These are phyloP conservation scores for Thymelicus acteon DNA, from an alignment of 2,888 invertebrate species.

Conservation along the genomic window DNA sequence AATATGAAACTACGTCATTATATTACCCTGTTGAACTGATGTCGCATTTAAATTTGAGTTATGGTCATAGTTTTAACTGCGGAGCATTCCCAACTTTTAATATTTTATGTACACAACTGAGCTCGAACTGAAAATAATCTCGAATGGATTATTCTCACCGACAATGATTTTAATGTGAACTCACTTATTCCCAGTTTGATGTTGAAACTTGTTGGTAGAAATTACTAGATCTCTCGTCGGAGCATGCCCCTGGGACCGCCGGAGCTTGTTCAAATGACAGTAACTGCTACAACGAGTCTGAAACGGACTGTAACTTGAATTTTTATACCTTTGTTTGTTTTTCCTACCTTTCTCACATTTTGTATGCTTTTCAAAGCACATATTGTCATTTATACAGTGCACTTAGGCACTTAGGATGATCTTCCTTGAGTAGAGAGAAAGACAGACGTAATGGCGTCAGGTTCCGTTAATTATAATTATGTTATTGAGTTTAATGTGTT, in stretches of 20 bases:
- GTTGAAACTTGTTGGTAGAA: constrained; percentile 3
- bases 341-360: neutral
- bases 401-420: neutral
- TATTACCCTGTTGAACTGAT: no score
- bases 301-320: neutral
- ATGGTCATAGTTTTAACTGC: neutral
- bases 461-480: no score
- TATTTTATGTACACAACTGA: neutral
- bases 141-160: constrained; percentile 7
- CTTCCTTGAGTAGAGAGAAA: no score
- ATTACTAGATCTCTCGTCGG: constrained; percentile 4
- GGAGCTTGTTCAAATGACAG: constrained; percentile 9
- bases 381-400: neutral
- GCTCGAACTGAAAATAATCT: neutral
- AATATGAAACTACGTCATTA: no score
- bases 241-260: neutral
- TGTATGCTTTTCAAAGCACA: neutral
- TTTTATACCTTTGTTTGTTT: constrained; percentile 2
- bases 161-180: constrained; percentile 11
- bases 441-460: no score
- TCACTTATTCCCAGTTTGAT: constrained; percentile 12
- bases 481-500: no score
- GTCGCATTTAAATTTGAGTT: no score
- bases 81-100: neutral
- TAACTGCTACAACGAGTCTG: neutral